Conservation (phyloP, 2,113 vertebrate genomes). For the Cyanocitta stelleri region DNA sequence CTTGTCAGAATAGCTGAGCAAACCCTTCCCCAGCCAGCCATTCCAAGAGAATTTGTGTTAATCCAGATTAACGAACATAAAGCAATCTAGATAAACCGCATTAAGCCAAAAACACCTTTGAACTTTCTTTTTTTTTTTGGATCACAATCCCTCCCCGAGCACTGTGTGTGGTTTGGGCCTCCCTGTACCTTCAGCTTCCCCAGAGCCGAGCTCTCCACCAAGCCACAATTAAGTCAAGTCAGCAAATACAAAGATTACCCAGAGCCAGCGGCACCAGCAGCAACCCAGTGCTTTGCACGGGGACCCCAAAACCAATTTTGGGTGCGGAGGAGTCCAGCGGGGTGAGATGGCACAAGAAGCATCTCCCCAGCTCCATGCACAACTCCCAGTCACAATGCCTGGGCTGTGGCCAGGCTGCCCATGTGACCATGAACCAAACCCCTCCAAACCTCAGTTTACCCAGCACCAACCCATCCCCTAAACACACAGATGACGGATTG, state of each 20-base stretch:
- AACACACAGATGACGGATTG: neutral
- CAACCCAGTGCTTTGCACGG: neutral
- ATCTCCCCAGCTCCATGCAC: neutral
- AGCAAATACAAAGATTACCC: neutral
- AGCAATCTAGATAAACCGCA: slow-evolving; percentile 59
- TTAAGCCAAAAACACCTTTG: slow-evolving; percentile 51
- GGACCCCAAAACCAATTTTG: neutral
- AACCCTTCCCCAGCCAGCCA: neutral
- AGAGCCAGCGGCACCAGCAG: neutral
- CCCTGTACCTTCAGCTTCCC: neutral
- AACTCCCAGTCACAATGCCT: accelerated
- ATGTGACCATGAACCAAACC: neutral
- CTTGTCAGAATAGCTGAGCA: neutral
- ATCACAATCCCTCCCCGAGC: neutral
- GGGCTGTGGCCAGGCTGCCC: neutral
- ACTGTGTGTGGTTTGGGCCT: slow-evolving; percentile 40
- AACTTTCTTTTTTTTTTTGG: slow-evolving; percentile 22
- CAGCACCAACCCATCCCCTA: neutral
- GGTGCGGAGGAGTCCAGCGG: accelerated
- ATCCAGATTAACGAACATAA: slow-evolving; percentile 59
- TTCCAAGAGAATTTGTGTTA: slow-evolving; percentile 45
- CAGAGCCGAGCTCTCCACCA: neutral
- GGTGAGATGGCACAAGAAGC: accelerated
- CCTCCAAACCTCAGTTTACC: slow-evolving; percentile 25
- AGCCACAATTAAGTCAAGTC: neutral